Evolutionary conservation across 2,113 vertebrate species (phyloP), one percentile per base, ranked within the genome.

Genomic region (Mesocricetus auratus): DNA sequence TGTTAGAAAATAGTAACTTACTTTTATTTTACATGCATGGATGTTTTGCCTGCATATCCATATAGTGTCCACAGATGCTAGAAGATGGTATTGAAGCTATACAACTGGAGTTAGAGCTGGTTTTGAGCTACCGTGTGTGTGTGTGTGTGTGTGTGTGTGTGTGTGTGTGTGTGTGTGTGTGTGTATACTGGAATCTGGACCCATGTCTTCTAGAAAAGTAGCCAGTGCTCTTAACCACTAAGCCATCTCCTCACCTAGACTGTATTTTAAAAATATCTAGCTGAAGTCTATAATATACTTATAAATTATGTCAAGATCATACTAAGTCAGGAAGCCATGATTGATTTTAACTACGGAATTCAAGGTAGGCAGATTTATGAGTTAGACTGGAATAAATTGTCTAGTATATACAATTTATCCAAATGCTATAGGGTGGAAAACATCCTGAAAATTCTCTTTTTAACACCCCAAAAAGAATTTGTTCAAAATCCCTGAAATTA

Each of bases 241-340:
- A 62, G 7, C n/a, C 24, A 42, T 42, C n/a, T 62, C 56, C 24
- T 7, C 13, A 62, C 13, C 22, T 29, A 29, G 24, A 62, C 13
- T 62, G 4, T 62, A 62, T 42, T 15, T 62, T 42, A 39, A 87
- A 95, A 86, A 39, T 71, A n/a, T 45, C 53, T 13, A 85, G 15
- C 16, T 45, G 26, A 93, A 77, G 45, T 21, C 11, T 39, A 86
- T 94, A 90, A 85, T 95, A n/a, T 93, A 89, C 45, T 81, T 89
- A 74, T 47, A 78, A 7, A 64, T 86, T 66, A 86, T 47, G 42
- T 86, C 5, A 68, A 31, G 29, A 50, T 86, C 29, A 5, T 85
- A 17, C 26, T 82, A 83, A 83, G 66, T 60, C 58, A 50, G 66
- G 42, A 66, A 31, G 66, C 50, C 22, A 85, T 69, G 58, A 66